Evolutionary conservation across 2,797 vertebrate genomes (phyloP).

Genomic region (Knipowitschia caucasica): DNA sequence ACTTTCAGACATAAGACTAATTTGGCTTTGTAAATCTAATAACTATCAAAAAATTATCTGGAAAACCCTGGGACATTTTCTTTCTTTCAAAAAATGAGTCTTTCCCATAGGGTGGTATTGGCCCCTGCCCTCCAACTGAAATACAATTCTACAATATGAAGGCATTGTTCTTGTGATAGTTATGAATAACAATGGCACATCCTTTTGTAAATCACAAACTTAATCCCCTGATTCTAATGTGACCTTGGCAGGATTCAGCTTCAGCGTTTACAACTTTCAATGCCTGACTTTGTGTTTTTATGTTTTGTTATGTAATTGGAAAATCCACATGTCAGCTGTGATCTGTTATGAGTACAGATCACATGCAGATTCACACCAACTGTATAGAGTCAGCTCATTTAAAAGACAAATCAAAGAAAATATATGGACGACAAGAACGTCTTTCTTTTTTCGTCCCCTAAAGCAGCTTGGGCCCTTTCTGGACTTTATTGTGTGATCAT

Average conservation of each 20-base stretch:
- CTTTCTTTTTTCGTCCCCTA: not conserved
- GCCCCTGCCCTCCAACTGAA: too few species aligned
- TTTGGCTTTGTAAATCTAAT: too few species aligned
- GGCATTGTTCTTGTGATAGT: conserved; percentile 15
- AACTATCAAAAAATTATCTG: too few species aligned
- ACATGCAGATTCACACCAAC: conserved; percentile 7
- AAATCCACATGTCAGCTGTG: conserved; percentile 14
- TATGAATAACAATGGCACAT: not conserved
- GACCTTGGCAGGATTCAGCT: conserved; percentile 13
- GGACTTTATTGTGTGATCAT: not conserved
- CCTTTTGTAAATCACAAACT: conserved; percentile 29
- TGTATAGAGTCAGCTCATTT: conserved; percentile 7
- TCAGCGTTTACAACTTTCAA: not conserved
- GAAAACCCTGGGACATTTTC: too few species aligned
- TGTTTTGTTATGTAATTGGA: conserved; percentile 31
- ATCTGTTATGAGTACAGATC: conserved; percentile 9
- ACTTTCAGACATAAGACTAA: too few species aligned
- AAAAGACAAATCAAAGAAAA: conserved; percentile 18
- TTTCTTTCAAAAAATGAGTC: too few species aligned
- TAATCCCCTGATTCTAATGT: conserved; percentile 40
- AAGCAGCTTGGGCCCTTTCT: not conserved
- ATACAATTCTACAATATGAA: conserved; percentile 8
- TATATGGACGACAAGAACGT: conserved; percentile 5
- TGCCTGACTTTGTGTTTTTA: not conserved
- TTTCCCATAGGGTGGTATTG: too few species aligned